Conservation (phyloP, 2,797 vertebrate genomes). For the Orestias chungarensis region DNA sequence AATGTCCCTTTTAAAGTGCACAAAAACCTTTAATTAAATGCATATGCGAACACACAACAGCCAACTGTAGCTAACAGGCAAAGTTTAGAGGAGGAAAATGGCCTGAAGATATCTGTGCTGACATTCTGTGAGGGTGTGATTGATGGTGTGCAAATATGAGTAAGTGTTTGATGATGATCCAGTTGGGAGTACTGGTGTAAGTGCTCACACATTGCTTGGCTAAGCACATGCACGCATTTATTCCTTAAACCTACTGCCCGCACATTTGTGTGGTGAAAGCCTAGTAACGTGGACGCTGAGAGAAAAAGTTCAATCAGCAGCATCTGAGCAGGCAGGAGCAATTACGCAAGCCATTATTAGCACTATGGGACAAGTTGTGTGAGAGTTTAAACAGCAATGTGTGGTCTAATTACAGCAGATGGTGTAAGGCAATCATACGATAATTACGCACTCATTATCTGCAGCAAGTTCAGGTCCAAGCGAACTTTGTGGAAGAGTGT, state of each 20-base stretch:
- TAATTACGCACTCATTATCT: slow-evolving; percentile 88
- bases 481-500: slow-evolving; percentile 93
- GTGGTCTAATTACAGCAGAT: slow-evolving; percentile 59
- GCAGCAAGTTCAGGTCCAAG: slow-evolving; percentile 88
- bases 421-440: slow-evolving; percentile 35
- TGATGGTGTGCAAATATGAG: slow-evolving; percentile 18
- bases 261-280: slow-evolving; percentile 26
- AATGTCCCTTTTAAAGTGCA: slow-evolving; percentile 26
- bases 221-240: slow-evolving; percentile 21
- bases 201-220: slow-evolving; percentile 12
- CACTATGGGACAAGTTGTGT: slow-evolving; percentile 6
- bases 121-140: slow-evolving; percentile 12
- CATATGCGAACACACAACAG: slow-evolving; percentile 50
- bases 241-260: slow-evolving; percentile 38
- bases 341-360: slow-evolving; percentile 15
- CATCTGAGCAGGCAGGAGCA: neutral
- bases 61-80: slow-evolving; percentile 38
- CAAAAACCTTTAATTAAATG: slow-evolving; percentile 52
- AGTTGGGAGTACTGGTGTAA: slow-evolving; percentile 16
- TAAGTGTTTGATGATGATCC: slow-evolving; percentile 28
- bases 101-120: slow-evolving; percentile 40
- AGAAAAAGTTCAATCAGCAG: slow-evolving; percentile 15
- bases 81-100: slow-evolving; percentile 40
- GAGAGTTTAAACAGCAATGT: slow-evolving; percentile 56
- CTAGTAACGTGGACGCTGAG: slow-evolving; percentile 28